Evolutionary conservation across 2,888 invertebrate species (phyloP).

Genomic region (Eupithecia dodoneata): DNA sequence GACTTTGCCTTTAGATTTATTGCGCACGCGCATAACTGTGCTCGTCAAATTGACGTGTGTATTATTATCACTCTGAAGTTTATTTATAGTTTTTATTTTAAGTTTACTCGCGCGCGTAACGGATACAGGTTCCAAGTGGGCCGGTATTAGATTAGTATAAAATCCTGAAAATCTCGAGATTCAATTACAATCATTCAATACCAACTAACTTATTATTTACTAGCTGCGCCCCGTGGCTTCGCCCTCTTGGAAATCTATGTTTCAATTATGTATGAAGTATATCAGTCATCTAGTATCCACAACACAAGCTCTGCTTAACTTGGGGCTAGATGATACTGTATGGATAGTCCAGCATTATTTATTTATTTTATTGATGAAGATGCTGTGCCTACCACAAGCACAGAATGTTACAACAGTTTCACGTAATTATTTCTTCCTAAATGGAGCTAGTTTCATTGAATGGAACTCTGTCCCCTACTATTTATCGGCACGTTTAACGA

Average conservation of each 20-base stretch:
- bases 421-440: not conserved
- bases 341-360: not conserved
- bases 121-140: not conserved
- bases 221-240: not conserved
- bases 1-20: slow-evolving; percentile 23
- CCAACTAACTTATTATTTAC: not conserved
- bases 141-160: not conserved
- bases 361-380: not conserved
- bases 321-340: no score
- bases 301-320: no score
- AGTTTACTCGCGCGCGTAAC: not conserved
- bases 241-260: no score
- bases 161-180: not conserved
- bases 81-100: slow-evolving; percentile 22
- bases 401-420: not conserved
- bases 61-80: slow-evolving; percentile 22
- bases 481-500: slow-evolving; percentile 39
- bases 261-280: no score
- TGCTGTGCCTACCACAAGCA: not conserved
- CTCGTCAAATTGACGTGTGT: slow-evolving; percentile 25
- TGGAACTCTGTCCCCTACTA: slow-evolving; percentile 14
- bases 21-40: slow-evolving; percentile 13
- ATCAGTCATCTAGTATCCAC: no score
- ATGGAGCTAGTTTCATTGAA: slow-evolving; percentile 10
- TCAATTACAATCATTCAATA: not conserved